A percentile compares a stretch with the other conserved stretches of the same genome.
Evolutionary conservation across 92 coral and sea anemone genomes (phyloP).

Genomic region (Hydrozoanthus gracilis): DNA sequence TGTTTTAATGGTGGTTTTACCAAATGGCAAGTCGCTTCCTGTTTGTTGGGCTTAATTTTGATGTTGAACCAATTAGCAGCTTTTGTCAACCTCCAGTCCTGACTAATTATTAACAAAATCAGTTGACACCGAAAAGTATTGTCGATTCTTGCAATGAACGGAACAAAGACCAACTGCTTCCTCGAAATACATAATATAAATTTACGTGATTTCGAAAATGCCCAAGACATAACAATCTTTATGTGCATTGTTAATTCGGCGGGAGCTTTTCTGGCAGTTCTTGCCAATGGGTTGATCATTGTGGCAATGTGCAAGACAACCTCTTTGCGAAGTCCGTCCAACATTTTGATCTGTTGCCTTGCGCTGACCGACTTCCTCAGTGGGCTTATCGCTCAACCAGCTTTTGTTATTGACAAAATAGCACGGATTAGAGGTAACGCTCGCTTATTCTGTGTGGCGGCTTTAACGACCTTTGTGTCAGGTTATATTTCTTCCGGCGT

Average conservation of each 20-base stretch:
- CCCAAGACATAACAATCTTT: slow-evolving; percentile 21
- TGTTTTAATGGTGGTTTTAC: no score
- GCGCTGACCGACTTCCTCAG: slow-evolving; percentile 33
- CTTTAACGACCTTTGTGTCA: slow-evolving; percentile 40
- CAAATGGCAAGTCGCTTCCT: no score
- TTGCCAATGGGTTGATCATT: slow-evolving; percentile 19
- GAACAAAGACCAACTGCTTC: slow-evolving; percentile 23
- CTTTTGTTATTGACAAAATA: slow-evolving; percentile 39
- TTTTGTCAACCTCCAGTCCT: no score
- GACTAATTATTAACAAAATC: no score
- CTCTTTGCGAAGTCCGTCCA: slow-evolving; percentile 36
- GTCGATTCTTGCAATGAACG: slow-evolving; percentile 9
- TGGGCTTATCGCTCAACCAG: slow-evolving; percentile 34
- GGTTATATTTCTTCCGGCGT: slow-evolving; percentile 32
- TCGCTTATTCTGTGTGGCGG: slow-evolving; percentile 10
- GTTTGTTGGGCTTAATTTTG: no score
- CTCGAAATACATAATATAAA: slow-evolving; percentile 28
- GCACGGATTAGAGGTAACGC: slow-evolving; percentile 14
- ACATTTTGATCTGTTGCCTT: slow-evolving; percentile 8
- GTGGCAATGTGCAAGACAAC: slow-evolving; percentile 28
- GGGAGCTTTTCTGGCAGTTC: slow-evolving; percentile 30
- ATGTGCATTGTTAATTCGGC: slow-evolving; percentile 36
- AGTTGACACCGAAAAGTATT: no score
- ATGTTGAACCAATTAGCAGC: no score
- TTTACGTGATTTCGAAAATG: slow-evolving; percentile 7